Base-by-base conservation (phyloP, 2,113 vertebrate genomes). In the Lampris megalopsis region DNA sequence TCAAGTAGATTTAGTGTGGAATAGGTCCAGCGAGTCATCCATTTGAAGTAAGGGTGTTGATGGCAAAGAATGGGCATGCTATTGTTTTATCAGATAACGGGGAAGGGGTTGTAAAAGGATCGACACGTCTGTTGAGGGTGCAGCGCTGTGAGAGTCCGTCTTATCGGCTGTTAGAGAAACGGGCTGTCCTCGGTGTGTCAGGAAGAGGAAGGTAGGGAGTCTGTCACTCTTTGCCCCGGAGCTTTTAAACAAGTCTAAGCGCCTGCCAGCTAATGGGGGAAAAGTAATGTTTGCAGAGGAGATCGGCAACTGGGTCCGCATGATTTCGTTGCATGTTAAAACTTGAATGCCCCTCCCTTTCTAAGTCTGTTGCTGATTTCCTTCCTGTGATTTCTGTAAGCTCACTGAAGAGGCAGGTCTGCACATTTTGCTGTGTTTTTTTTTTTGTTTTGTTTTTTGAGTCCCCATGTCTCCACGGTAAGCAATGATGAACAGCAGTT, bases 131-230 rank as follows among this genome's bases (percentile, higher is more conserved):
- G 64, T 81, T 7, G 57, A 83, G 83, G 53, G 73, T 5, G 1
- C 42, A 70, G 73, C 10, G 62, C 74, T 47, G 83, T 76, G 82
- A 84, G 56, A 79, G 69, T 77, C 13, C 57, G 65, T 68, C 73
- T 92, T 92, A 93, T 89, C 90, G 86, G 85, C 74, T 73, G 64
- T 71, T 76, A 13, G 73, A 89, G 81, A 92, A 89, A 89, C 83
- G 86, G 59, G 71, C 84, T 85, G 86, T 91, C 89, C 88, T 85
- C 78, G 9, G 63, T 11, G 42, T 86, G 76, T 92, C 78, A 79
- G 79, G 56, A 45, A 56, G 53, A 67, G 80, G 87, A 86, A 90
- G 90, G 71, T 58, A 85, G 79, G 84, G 89, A 90, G 87, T 84
- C 71, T 65, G 76, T 78, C 88, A 84, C 86, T 86, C 53, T 75